Evolutionary conservation across 1,140 invertebrate species (phyloP), one percentile per base, ranked within the genome.

Genomic region (Apocrypta bakeri): DNA sequence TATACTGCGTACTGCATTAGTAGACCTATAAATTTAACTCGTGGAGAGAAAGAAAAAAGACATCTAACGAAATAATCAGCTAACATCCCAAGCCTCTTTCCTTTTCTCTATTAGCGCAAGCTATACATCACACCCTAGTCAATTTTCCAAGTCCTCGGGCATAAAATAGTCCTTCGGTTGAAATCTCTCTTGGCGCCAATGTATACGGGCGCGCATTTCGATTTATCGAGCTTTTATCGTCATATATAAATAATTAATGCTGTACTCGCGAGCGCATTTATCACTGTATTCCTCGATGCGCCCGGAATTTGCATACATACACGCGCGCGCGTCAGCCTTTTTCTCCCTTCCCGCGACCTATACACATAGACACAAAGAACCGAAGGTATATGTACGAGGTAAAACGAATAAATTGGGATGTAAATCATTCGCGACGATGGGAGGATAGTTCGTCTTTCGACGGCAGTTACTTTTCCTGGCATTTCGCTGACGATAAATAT

Each of bases 181-280:
- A 56, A 56, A n/a, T 56, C 17, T n/a, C 48, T 56, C 6, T 21
- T 56, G 48, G 48, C 48, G 48, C 48, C 48, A 56, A 56, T 37
- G 33, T n/a, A n/a, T n/a, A n/a, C n/a, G n/a, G n/a, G n/a, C 61
- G 68, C 21, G 71, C 75, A 31, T 27, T 63, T 33, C n/a, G 64
- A 84, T 76, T 73, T 84, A 76, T 61, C 56, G 73, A 76, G 37
- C 48, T 24, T 69, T 40, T 63, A 71, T 75, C 25, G 64, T 74
- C 29, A 24, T 42, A 31, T 78, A 56, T 82, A 81, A 75, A 80
- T 84, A 82, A 84, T 82, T 85, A 84, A 82, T 75, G 72, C 33
- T 61, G 61, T 2, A 74, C 42, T 4, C 29, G 61, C 9, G 8
- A 0, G n/a, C 66, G 40, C 63, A 31, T 79, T 56, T 1, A 72